These are phyloP conservation scores for Kuschelorhynchus macadamiae DNA, from an alignment of 2,888 invertebrate species.

Conservation along the genomic window DNA sequence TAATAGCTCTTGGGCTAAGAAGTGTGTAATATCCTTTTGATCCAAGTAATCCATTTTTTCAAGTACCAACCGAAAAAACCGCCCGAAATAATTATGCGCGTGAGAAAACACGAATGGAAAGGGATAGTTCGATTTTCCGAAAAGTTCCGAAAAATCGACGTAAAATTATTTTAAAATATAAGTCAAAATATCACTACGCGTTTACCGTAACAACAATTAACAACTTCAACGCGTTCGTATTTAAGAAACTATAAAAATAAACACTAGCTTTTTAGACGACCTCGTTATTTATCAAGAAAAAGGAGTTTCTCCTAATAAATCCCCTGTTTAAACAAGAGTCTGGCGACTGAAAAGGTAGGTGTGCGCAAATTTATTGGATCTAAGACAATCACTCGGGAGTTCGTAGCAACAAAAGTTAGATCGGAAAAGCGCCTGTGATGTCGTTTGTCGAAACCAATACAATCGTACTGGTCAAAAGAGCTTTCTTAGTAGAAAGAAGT, in stretches of 20 bases:
- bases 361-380: too few relatives aligned
- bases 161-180: slow-evolving; percentile 36
- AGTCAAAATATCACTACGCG: slow-evolving; percentile 50
- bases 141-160: slow-evolving; percentile 43
- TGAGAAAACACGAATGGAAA: slow-evolving; percentile 34
- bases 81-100: slow-evolving; percentile 24
- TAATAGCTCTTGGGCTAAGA: slow-evolving; percentile 88
- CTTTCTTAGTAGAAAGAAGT: slow-evolving; percentile 5
- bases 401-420: too few relatives aligned
- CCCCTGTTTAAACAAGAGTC: too few relatives aligned
- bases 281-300: too few relatives aligned
- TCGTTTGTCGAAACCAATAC: not conserved
- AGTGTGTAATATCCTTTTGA: slow-evolving; percentile 87
- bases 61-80: slow-evolving; percentile 9
- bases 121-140: slow-evolving; percentile 46
- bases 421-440: slow-evolving; percentile 11
- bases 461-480: not conserved
- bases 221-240: slow-evolving; percentile 34
- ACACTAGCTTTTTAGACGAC: not conserved
- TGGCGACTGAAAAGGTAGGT: too few relatives aligned
- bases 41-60: slow-evolving; percentile 73
- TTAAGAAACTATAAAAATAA: too few relatives aligned
- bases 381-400: too few relatives aligned
- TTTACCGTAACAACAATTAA: slow-evolving; percentile 37
- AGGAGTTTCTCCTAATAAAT: too few relatives aligned